Evolutionary conservation across 2,888 invertebrate species (phyloP).

Genomic region (Trichogramma dendrolimi): DNA sequence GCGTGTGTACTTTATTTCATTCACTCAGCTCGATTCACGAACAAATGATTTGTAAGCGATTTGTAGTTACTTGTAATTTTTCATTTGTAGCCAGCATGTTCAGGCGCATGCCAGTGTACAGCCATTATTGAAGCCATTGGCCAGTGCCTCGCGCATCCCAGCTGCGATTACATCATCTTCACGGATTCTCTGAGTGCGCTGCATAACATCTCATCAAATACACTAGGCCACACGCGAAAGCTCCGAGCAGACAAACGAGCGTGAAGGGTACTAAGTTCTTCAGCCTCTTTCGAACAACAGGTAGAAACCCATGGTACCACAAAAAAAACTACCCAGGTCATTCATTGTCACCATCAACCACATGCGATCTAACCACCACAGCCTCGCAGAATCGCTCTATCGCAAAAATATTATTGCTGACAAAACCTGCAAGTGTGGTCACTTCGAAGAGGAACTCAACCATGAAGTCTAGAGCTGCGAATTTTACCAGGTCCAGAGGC

Average conservation of each 20-base stretch:
- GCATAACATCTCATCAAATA: constrained; percentile 4
- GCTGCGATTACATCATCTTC: not conserved
- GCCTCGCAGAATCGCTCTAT: constrained; percentile 10
- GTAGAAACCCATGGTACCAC: constrained; percentile 8
- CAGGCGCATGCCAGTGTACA: not conserved
- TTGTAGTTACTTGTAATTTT: too few relatives aligned
- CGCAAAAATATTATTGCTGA: constrained; percentile 14
- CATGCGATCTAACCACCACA: constrained; percentile 14
- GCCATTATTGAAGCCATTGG: not conserved
- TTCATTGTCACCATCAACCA: constrained; percentile 8
- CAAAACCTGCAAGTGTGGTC: constrained; percentile 14
- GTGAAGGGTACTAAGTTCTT: constrained; percentile 14
- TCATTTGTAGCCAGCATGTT: too few relatives aligned
- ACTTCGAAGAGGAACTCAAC: constrained; percentile 13
- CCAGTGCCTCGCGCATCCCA: not conserved
- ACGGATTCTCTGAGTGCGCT: constrained; percentile 21
- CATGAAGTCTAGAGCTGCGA: constrained; percentile 19
- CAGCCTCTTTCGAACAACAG: not conserved
- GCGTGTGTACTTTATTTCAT: too few relatives aligned
- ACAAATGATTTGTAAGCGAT: too few relatives aligned
- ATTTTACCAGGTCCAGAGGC: constrained; percentile 12
- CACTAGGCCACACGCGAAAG: constrained; percentile 2
- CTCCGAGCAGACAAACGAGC: constrained; percentile 5
- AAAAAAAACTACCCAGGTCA: constrained; percentile 5
- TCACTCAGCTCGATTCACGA: too few relatives aligned